phyloP scores from a whole-genome alignment of 2,888 invertebrate species.

The Diloba caeruleocephala region DNA sequence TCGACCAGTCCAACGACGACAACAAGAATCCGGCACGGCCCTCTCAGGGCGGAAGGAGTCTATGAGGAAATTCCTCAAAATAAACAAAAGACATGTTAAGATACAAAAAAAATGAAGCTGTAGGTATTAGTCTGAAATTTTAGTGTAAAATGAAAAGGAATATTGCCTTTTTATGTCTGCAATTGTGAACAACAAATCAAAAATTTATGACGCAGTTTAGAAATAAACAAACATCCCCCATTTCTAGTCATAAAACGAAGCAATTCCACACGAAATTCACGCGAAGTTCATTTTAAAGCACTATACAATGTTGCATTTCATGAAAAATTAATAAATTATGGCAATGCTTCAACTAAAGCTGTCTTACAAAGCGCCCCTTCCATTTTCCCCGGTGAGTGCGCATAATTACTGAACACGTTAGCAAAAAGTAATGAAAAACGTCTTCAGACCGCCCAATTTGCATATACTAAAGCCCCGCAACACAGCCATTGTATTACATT shows the following conservation, averaged over 20 bases:
- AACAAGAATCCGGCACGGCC: too few species aligned
- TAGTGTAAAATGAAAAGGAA: slow-evolving; percentile 3
- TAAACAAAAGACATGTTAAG: too few species aligned
- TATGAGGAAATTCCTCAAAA: too few species aligned
- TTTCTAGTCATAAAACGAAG: slow-evolving; percentile 31
- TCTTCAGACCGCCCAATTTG: slow-evolving; percentile 56
- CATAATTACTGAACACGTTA: slow-evolving; percentile 65
- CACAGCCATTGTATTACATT: slow-evolving; percentile 21
- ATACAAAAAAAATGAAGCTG: too few species aligned
- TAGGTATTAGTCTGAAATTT: neutral
- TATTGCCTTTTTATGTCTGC: slow-evolving; percentile 10
- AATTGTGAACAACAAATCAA: neutral
- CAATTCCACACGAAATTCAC: slow-evolving; percentile 35
- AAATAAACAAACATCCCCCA: slow-evolving; percentile 18
- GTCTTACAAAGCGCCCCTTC: slow-evolving; percentile 49
- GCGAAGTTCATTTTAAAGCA: slow-evolving; percentile 38
- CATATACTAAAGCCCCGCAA: slow-evolving; percentile 50
- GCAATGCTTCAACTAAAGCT: slow-evolving; percentile 47
- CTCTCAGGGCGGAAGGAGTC: too few species aligned
- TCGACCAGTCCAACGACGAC: too few species aligned
- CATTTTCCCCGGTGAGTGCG: slow-evolving; percentile 38
- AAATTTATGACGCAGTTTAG: slow-evolving; percentile 15
- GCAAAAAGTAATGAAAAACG: slow-evolving; percentile 64
- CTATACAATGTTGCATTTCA: slow-evolving; percentile 38
- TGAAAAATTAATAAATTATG: slow-evolving; percentile 61